These are phyloP conservation scores for Schmidtea mediterranea DNA, from an alignment of 1,140 invertebrate genomes.

Conservation along the genomic window DNA sequence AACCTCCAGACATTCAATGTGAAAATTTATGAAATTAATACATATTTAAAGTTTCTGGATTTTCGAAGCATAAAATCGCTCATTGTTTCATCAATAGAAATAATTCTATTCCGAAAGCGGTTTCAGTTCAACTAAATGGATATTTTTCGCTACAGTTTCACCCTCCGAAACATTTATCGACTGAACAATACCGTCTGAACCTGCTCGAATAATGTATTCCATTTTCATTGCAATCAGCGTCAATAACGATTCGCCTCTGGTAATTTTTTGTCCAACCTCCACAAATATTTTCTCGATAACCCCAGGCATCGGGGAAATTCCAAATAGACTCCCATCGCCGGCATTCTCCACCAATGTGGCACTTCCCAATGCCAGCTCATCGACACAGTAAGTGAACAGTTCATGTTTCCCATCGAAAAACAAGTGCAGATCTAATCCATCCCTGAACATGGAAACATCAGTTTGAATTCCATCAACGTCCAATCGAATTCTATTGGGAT, in stretches of 20 bases:
- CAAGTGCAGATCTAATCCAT: slow-evolving; percentile 23
- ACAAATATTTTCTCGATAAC: slow-evolving; percentile 68
- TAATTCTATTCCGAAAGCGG: too few species aligned
- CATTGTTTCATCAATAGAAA: too few species aligned
- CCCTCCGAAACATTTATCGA: slow-evolving; percentile 44
- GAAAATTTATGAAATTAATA: too few species aligned
- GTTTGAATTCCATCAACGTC: slow-evolving; percentile 20
- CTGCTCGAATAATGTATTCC: slow-evolving; percentile 70
- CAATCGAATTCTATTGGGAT: slow-evolving; percentile 14
- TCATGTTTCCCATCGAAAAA: slow-evolving; percentile 21
- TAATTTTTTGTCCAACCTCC: slow-evolving; percentile 44
- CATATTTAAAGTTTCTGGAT: too few species aligned
- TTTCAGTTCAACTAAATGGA: too few species aligned
- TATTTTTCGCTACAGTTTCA: slow-evolving; percentile 46
- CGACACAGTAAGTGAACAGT: neutral
- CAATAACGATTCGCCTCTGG: slow-evolving; percentile 51
- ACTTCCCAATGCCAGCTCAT: slow-evolving; percentile 11
- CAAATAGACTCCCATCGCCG: slow-evolving; percentile 25
- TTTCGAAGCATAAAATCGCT: too few species aligned
- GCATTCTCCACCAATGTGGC: slow-evolving; percentile 7
- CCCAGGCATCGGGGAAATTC: slow-evolving; percentile 72
- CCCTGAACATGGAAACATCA: slow-evolving; percentile 19
- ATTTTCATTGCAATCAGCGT: slow-evolving; percentile 97
- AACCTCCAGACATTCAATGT: too few species aligned
- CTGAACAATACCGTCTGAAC: slow-evolving; percentile 43